Percentiles rank a stretch among this genome's conserved stretches.
Conservation (phyloP, 2,113 vertebrate species). For the Odontophorus gujanensis region DNA sequence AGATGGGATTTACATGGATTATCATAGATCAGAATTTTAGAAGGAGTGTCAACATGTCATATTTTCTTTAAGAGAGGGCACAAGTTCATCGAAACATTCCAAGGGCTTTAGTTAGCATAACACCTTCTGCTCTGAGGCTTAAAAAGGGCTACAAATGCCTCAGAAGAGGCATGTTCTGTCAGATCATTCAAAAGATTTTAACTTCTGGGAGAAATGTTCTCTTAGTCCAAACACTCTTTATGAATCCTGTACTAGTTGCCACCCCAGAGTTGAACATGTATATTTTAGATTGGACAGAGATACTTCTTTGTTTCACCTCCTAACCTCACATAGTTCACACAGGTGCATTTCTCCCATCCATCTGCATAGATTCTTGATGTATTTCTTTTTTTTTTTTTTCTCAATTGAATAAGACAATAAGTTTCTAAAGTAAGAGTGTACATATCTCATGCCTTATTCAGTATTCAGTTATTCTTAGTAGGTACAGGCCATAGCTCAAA, state of each 20-base stretch:
- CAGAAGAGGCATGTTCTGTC: conserved; percentile 45
- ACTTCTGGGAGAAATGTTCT: conserved; percentile 39
- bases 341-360: not conserved
- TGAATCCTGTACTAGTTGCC: conserved; percentile 26
- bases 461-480: not conserved
- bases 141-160: conserved; percentile 52
- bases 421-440: not conserved
- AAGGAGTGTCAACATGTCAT: conserved; percentile 71
- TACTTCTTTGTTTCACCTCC: not conserved
- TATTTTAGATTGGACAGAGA: conserved; percentile 13
- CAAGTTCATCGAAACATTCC: conserved; percentile 68
- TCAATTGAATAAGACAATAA: not conserved
- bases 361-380: not conserved
- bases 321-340: conserved; percentile 5
- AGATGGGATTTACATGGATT: conserved; percentile 70
- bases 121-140: conserved; percentile 58
- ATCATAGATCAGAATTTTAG: conserved; percentile 72
- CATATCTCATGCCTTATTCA: not conserved
- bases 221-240: conserved; percentile 3
- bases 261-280: not conserved
- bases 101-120: conserved; percentile 71
- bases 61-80: conserved; percentile 63
- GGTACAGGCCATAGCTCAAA: not conserved
- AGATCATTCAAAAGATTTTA: conserved; percentile 53
- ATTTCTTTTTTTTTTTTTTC: not conserved